Conservation (phyloP, 2,113 vertebrate genomes). For the Saccopteryx bilineata region DNA sequence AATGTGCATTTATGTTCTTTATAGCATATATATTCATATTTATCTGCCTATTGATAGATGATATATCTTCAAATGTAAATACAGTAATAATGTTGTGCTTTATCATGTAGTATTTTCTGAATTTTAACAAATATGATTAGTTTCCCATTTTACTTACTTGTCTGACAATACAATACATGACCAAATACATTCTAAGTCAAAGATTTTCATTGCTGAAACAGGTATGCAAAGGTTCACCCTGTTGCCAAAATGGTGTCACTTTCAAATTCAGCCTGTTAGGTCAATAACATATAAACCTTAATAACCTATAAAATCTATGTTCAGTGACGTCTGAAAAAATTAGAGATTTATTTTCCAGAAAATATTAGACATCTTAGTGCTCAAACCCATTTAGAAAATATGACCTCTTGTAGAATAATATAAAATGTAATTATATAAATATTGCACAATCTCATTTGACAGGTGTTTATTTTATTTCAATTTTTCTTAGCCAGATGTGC, state of each 20-base stretch:
- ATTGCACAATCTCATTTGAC: neutral
- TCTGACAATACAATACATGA: neutral
- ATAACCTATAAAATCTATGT: neutral
- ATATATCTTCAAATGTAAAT: neutral
- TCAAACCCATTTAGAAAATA: conserved; percentile 49
- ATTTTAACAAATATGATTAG: neutral
- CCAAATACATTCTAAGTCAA: neutral
- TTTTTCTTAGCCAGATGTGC: neutral
- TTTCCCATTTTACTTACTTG: neutral
- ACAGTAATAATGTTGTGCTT: neutral
- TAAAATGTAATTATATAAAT: conserved; percentile 29
- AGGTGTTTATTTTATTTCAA: conserved; percentile 36
- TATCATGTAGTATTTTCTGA: neutral
- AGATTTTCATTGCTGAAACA: neutral
- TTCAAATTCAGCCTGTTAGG: neutral
- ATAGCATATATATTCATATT: neutral
- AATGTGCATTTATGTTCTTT: neutral
- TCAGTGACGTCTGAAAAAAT: neutral
- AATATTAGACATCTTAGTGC: neutral
- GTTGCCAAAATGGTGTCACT: neutral
- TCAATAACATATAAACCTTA: neutral
- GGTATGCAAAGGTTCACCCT: neutral
- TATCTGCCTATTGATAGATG: neutral
- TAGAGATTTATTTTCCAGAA: conserved; percentile 27
- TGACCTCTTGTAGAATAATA: neutral